These are phyloP conservation scores for Polydrusus cervinus DNA, from an alignment of 2,888 invertebrate species.

Conservation along the genomic window DNA sequence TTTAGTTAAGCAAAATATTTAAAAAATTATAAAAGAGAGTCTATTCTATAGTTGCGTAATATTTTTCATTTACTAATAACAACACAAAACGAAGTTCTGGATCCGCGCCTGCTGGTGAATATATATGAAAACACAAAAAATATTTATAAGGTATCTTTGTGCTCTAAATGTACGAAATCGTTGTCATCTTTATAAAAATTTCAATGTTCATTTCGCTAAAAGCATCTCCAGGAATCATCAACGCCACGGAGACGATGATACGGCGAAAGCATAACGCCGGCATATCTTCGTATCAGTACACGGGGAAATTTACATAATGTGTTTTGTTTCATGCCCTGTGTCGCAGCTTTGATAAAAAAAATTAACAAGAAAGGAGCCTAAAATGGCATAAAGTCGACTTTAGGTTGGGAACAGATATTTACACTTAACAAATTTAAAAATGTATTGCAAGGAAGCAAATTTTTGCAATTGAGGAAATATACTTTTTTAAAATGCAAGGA, in stretches of 20 bases:
- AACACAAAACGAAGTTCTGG: too few species aligned
- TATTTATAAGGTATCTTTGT: too few species aligned
- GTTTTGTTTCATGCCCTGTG: slow-evolving; percentile 32
- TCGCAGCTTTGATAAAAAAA: slow-evolving; percentile 21
- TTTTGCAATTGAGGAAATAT: too few species aligned
- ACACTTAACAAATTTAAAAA: slow-evolving; percentile 18
- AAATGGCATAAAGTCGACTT: slow-evolving; percentile 9
- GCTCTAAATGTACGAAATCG: slow-evolving; percentile 8
- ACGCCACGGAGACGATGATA: slow-evolving; percentile 27
- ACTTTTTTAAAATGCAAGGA: too few species aligned
- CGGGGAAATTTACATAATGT: slow-evolving; percentile 44
- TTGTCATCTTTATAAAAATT: slow-evolving; percentile 38
- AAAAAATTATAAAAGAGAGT: too few species aligned
- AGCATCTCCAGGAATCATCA: slow-evolving; percentile 39
- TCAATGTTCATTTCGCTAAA: slow-evolving; percentile 45
- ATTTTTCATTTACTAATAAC: too few species aligned
- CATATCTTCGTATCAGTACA: slow-evolving; percentile 43
- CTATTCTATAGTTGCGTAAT: too few species aligned
- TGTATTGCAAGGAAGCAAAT: not conserved
- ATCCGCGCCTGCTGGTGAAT: too few species aligned
- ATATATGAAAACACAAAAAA: too few species aligned
- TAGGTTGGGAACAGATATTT: not conserved
- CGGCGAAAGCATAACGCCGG: slow-evolving; percentile 37
- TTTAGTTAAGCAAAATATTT: too few species aligned
- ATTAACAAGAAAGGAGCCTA: slow-evolving; percentile 11